Percentiles rank a stretch among this genome's conserved stretches.
phyloP scores from a whole-genome alignment of 2,113 vertebrate genomes.

The Turdus rufiventris region DNA sequence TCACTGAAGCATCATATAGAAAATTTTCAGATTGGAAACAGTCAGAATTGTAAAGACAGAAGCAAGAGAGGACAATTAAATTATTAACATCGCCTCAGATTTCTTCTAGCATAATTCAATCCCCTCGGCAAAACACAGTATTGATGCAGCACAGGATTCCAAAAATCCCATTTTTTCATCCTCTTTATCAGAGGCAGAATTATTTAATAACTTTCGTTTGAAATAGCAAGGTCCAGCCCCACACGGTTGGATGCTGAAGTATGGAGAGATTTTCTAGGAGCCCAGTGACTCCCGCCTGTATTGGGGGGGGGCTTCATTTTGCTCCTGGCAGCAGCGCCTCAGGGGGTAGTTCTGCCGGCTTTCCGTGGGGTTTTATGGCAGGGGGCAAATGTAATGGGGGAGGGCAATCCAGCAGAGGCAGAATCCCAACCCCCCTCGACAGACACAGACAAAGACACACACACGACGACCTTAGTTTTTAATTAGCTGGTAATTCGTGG shows the following conservation, averaged over 20 bases:
- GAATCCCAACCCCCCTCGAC: neutral
- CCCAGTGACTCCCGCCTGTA: neutral
- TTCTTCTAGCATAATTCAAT: neutral
- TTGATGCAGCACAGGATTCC: neutral
- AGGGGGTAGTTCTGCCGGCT: fast-evolving
- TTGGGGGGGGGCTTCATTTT: neutral
- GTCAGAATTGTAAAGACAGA: neutral
- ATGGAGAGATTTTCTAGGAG: neutral
- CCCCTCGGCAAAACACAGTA: neutral
- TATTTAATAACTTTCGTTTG: neutral
- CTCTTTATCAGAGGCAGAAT: neutral
- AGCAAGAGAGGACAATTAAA: neutral
- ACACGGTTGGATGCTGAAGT: fast-evolving
- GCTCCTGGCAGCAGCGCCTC: neutral
- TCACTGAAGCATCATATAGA: neutral
- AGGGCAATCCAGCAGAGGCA: neutral
- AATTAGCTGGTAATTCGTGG: neutral
- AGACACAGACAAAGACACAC: neutral
- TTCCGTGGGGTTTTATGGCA: neutral
- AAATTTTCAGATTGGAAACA: neutral
- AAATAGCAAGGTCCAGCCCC: too few species aligned
- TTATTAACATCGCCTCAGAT: neutral
- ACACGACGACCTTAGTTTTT: too few species aligned
- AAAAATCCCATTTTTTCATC: neutral
- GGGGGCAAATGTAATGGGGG: fast-evolving